A percentile compares a stretch with the other conserved stretches of the same genome.
Conservation (phyloP, 2,113 vertebrate genomes). For the Melanostigma gelatinosum region DNA sequence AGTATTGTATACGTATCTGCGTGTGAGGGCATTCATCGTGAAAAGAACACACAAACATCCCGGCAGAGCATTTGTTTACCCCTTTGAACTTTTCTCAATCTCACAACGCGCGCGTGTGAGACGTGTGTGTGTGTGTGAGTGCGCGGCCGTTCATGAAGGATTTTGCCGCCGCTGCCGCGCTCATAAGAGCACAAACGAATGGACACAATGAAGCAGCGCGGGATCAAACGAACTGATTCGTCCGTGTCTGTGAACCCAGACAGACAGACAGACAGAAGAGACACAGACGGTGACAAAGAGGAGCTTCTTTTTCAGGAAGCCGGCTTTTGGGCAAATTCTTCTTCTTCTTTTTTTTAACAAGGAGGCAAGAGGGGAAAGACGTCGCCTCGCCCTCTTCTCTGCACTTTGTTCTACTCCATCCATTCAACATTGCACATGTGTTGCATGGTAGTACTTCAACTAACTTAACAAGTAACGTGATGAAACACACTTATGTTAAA, state of each 20-base stretch:
- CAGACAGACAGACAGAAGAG: slow-evolving; percentile 22
- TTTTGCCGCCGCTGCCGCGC: slow-evolving; percentile 16
- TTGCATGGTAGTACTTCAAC: background rate
- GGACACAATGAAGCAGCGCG: slow-evolving; percentile 46
- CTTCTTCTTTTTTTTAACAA: slow-evolving; percentile 8
- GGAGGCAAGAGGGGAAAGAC: background rate
- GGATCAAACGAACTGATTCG: slow-evolving; percentile 50
- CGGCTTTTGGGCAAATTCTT: slow-evolving; percentile 23
- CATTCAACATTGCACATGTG: slow-evolving; percentile 1
- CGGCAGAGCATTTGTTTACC: slow-evolving; percentile 25
- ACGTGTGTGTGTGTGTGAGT: background rate
- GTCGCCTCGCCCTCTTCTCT: background rate
- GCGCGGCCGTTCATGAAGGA: slow-evolving; percentile 20
- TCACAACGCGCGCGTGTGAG: background rate
- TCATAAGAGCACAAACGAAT: slow-evolving; percentile 21
- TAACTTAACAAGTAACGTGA: background rate
- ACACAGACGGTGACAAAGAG: slow-evolving; percentile 47
- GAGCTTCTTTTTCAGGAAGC: slow-evolving; percentile 44
- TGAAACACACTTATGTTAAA: slow-evolving; percentile 1
- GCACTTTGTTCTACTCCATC: background rate
- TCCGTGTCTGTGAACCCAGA: slow-evolving; percentile 44
- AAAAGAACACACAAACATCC: slow-evolving; percentile 46
- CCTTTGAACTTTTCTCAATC: slow-evolving; percentile 50
- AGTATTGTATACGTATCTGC: slow-evolving; percentile 13
- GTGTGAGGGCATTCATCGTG: slow-evolving; percentile 48